Evolutionary conservation across 1,140 invertebrate genomes (phyloP), one percentile per base, ranked within the genome.

Genomic region (Branchinecta lynchi): DNA sequence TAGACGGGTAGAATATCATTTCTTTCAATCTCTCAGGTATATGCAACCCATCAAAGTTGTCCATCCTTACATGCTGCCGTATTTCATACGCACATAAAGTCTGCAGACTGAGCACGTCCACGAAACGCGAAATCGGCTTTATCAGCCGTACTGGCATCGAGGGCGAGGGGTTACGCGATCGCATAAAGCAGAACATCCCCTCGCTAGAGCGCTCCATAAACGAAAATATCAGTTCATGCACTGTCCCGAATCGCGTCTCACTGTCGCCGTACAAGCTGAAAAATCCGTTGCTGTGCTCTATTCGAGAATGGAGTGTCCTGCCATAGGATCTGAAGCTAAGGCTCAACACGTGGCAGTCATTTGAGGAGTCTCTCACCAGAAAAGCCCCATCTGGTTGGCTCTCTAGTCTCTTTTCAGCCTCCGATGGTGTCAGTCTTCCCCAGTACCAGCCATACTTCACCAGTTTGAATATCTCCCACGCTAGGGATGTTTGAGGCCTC

Each of bases 61-160:
- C 86, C 71, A 85, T 78, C 72, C 85, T 80, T 69, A 84, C 85
- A 77, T 86, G 83, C 73, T 88, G 85, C 74, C 88, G 80, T 70
- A 91, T 88, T 20, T 89, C 86, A 79, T 89, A 88, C 68, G 88
- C 81, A 75, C 88, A 89, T 21, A 90, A 79, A 78, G 88, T 86
- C 76, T 88, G 86, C 70, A 91, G 78, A 67, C 86, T 85, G 71
- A 85, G 81, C 67, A 90, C 86, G 77, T 88, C 83, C 21, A 83
- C 85, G 74, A 89, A 89, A 70, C 88, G 80, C 67, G 88, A 89
- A 10, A 90, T 81, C 20, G 89, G 88, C 76, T 87, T 87, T 45
- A 85, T 87, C n/a, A 90, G 77, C 69, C 86, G 81, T 45, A 89
- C 86, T 20, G 86, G 86, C 77, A 86, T 86, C 68, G 85, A 84